phyloP scores from a whole-genome alignment of 2,888 invertebrate species.

The Tetramorium bicarinatum region DNA sequence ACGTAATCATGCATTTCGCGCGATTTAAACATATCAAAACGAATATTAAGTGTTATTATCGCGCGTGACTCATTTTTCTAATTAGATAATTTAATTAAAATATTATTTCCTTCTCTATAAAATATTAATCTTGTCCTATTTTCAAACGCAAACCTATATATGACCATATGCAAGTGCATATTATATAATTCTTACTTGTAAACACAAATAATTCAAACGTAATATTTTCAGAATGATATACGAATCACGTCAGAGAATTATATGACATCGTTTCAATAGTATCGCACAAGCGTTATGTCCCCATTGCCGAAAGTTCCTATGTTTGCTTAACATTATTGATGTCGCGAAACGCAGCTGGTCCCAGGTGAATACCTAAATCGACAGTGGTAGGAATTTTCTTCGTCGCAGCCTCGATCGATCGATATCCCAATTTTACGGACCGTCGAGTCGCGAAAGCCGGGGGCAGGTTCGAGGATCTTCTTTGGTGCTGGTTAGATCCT shows the following conservation, averaged over 20 bases:
- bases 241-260: conserved; percentile 8
- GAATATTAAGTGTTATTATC: conserved; percentile 32
- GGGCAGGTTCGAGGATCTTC: conserved; percentile 55
- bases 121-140: background rate
- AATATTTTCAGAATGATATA: conserved; percentile 8
- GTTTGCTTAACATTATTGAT: conserved; percentile 67
- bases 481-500: conserved; percentile 35
- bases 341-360: conserved; percentile 59
- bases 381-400: conserved; percentile 44
- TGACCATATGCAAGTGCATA: no score
- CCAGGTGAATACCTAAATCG: conserved; percentile 50
- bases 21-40: conserved; percentile 32
- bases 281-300: conserved; percentile 27
- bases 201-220: conserved; percentile 14
- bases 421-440: conserved; percentile 73
- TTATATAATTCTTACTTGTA: conserved; percentile 9
- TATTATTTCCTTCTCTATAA: conserved; percentile 4
- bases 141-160: no score
- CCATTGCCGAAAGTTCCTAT: conserved; percentile 49
- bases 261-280: conserved; percentile 30
- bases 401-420: conserved; percentile 59
- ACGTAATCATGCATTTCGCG: background rate
- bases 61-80: conserved; percentile 24
- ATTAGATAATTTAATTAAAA: conserved; percentile 37
- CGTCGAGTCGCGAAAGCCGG: conserved; percentile 62